Evolutionary conservation across 2,797 vertebrate species (phyloP).

Genomic region (Aulostomus chinensis): DNA sequence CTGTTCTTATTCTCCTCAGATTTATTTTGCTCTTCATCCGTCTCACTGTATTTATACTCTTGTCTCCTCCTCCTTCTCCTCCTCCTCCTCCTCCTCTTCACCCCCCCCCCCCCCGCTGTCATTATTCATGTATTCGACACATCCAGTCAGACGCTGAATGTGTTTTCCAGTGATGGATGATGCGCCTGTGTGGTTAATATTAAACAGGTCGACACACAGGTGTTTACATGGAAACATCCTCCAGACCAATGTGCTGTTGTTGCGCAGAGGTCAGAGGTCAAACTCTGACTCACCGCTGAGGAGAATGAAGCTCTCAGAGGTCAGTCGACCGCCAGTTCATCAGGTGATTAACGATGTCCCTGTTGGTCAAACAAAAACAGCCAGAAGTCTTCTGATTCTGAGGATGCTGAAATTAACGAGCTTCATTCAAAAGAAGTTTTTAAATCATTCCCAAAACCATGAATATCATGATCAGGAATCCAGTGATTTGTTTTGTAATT

Average conservation of each 20-base stretch:
- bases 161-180: conserved; percentile 40
- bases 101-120: conserved; percentile 7
- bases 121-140: conserved; percentile 44
- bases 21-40: too few relatives aligned
- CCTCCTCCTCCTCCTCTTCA: background rate
- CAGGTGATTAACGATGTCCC: too few relatives aligned
- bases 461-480: too few relatives aligned
- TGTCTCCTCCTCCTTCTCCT: conserved; percentile 2
- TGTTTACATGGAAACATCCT: conserved; percentile 9
- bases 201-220: conserved; percentile 14
- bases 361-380: too few relatives aligned
- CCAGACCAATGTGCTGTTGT: background rate
- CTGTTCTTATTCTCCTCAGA: too few relatives aligned
- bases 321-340: too few relatives aligned
- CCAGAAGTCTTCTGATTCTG: too few relatives aligned
- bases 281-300: conserved; percentile 5
- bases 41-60: conserved; percentile 25
- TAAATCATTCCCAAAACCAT: too few relatives aligned
- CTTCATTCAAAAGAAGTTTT: too few relatives aligned
- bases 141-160: conserved; percentile 8
- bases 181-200: conserved; percentile 26
- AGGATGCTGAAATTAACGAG: too few relatives aligned
- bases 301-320: too few relatives aligned
- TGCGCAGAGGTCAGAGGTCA: conserved; percentile 34
- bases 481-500: too few relatives aligned